A percentile compares a stretch with the other conserved stretches of the same genome.
These are phyloP conservation scores for Peromyscus attwateri DNA, from an alignment of 2,797 vertebrate species.

Conservation along the genomic window DNA sequence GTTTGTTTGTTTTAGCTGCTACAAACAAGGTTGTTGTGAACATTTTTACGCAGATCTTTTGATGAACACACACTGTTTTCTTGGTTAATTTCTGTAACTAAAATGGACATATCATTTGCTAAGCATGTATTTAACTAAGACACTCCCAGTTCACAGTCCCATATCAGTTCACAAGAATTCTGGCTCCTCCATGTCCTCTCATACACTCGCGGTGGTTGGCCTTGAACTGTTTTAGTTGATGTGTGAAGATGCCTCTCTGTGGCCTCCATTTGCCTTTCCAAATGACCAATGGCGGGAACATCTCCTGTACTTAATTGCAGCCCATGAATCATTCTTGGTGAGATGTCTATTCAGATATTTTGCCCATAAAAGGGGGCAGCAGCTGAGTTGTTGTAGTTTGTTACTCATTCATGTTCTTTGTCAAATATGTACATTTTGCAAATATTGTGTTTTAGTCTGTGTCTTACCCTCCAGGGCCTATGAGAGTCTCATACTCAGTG, in stretches of 20 bases:
- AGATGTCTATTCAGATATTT: slow-evolving; percentile 8
- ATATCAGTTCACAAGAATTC: background rate
- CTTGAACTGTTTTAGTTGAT: background rate
- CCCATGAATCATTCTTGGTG: background rate
- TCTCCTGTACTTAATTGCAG: background rate
- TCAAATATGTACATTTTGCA: slow-evolving; percentile 20
- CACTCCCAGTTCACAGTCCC: background rate
- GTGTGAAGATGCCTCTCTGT: background rate
- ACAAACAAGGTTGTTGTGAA: background rate
- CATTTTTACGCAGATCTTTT: background rate
- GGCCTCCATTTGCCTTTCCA: background rate
- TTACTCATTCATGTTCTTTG: background rate
- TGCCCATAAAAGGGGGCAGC: background rate
- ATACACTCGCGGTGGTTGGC: background rate
- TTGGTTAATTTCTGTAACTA: background rate
- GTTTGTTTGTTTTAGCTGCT: background rate
- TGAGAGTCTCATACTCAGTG: background rate
- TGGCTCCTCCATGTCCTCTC: background rate
- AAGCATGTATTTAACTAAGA: slow-evolving; percentile 6
- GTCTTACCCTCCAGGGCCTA: background rate
- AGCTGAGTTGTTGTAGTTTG: background rate
- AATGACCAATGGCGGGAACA: background rate
- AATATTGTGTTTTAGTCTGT: background rate
- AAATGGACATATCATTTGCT: background rate
- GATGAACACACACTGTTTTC: background rate